Evolutionary conservation across 2,888 invertebrate genomes (phyloP), one percentile per base, ranked within the genome.

Genomic region (Pandemis heparana): DNA sequence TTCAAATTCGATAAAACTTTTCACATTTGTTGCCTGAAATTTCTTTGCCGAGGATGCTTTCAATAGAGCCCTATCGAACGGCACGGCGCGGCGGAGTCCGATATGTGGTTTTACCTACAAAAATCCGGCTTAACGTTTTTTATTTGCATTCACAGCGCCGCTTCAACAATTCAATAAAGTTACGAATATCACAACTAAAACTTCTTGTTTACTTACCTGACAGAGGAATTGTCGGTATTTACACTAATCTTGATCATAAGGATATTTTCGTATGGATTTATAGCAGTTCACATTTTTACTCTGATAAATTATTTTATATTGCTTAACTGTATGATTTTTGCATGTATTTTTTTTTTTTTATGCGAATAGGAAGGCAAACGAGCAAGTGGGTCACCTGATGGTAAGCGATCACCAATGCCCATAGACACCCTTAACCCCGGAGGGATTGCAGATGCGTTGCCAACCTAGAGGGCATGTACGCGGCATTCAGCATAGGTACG

Each of bases 21-120:
- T 38, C 73, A 68, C 68, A 68, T 73, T 68, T 14, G 46, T 65
- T 67, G 66, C 53, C 66, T 41, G 61, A 71, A 62, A 67, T 67
- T 16, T 53, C 43, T 46, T 23, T 60, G 38, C 14, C 48, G 12
- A 56, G 41, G 56, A 69, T 16, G 68, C 39, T 48, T 39, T 69
- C 59, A 59, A 68, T 68, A 39, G 67, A 56, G 48, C 62, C n/a
- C 2, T 56, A 64, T 63, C 53, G 41, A 14, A 43, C 39, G n/a
- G 51, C 18, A 3, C 23, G 12, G 56, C 56, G 56, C 56, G 56
- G 23, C 23, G 5, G 23, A 18, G 56, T 18, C 60, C n/a, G 60
- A 60, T 60, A 60, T 60, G 38, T 23, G 23, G 23, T 23, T 23
- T 8, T 56, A 56, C 10, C 23, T 23, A 23, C 5, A 48, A 48